A percentile compares a stretch with the other conserved stretches of the same genome.
Evolutionary conservation across 2,113 vertebrate genomes (phyloP).

Genomic region (Ptilonorhynchus violaceus): DNA sequence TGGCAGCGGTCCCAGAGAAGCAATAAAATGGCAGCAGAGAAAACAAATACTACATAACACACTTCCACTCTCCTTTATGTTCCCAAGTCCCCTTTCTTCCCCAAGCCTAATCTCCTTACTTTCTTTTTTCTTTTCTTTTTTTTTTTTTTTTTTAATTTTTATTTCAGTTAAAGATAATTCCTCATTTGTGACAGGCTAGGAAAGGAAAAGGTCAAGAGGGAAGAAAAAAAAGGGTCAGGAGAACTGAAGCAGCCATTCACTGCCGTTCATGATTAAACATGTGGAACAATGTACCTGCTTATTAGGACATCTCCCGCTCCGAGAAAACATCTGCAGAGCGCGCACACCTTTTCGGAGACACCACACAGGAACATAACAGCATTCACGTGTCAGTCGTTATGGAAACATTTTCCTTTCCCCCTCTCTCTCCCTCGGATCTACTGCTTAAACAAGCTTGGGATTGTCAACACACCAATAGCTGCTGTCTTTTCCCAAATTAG

Average conservation of each 20-base stretch:
- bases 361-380: not conserved
- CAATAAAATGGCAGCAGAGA: slow-evolving; percentile 59
- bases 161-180: slow-evolving; percentile 19
- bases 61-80: slow-evolving; percentile 21
- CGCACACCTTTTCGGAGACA: not conserved
- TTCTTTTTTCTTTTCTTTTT: not conserved
- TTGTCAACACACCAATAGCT: not conserved
- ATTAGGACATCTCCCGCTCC: not conserved
- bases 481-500: not conserved
- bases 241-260: slow-evolving; percentile 13
- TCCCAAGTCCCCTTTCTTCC: not conserved
- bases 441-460: not conserved
- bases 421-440: not conserved
- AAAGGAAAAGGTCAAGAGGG: slow-evolving; percentile 38
- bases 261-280: not conserved
- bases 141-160: not conserved
- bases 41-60: slow-evolving; percentile 51
- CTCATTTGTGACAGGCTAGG: slow-evolving; percentile 32
- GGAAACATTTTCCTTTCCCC: slow-evolving; percentile 1
- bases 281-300: slow-evolving; percentile 53
- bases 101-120: not conserved
- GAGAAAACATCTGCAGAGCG: slow-evolving; percentile 40
- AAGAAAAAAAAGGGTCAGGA: slow-evolving; percentile 28
- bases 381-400: slow-evolving; percentile 1
- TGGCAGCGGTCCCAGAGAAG: slow-evolving; percentile 61